Base-by-base conservation (phyloP, 2,888 invertebrate genomes). In the Heliconius erato region DNA sequence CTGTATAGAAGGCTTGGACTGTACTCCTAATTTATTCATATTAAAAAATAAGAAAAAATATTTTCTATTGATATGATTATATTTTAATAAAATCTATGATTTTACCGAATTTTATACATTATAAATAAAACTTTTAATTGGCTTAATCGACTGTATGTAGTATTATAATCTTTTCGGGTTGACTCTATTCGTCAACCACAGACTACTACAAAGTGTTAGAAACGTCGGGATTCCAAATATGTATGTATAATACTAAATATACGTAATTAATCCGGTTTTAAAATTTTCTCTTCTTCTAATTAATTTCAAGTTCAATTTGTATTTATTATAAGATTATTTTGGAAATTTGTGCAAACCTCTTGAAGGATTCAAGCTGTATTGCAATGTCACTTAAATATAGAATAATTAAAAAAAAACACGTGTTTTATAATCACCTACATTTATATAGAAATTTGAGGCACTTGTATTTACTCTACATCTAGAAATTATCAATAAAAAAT, bases 391-490 rank as follows among this genome's bases (percentile, higher is more conserved):
- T 19, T 65, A 40, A 40, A 16, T 7, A 16, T 28, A 19, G 2
- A 32, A 32, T 16, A 54, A 32, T 26, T 12, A 12, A 7, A 49
- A 74, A 5, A 14, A 35, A 7, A 40, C 35, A 40, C 40, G 40
- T 23, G 14, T 16, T 16, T 28, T 19, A 49, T 49, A 26, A 49
- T 26, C 28, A 26, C 7, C 32, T 74, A 74, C 14, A 54, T 32
- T 11, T 12, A 12, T 63, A 59, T 26, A 76, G 14, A 63, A 14
- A 59, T 35, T 32, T 32, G 59, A 76, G 76, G 76, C 76, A 76
- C 76, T 76, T 76, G 59, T 63, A 32, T 59, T 76, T 35, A 59
- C 4, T 59, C 32, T 32, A 76, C 19, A 74, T 32, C 35, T 63
- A 59, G 19, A 65, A 7, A 28, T 12, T 67, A 28, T 9, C 14